Percentiles rank a stretch among this genome's conserved stretches.
Conservation (phyloP, 2,797 vertebrate genomes). For the Buceros bicornis region DNA sequence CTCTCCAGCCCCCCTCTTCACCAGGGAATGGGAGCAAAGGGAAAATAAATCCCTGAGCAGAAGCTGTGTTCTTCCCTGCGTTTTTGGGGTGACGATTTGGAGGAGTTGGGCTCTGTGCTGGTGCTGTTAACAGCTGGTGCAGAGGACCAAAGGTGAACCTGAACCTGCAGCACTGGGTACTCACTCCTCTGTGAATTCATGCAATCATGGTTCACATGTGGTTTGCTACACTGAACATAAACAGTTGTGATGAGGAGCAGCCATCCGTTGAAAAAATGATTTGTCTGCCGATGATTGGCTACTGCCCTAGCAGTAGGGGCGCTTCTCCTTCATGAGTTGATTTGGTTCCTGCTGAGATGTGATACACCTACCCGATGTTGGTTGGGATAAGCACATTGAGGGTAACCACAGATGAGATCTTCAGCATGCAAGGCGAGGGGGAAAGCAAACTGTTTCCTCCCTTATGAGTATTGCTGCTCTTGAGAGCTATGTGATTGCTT, state of each 20-base stretch:
- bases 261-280: conserved; percentile 21
- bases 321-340: background rate
- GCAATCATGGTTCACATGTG: rapidly evolving
- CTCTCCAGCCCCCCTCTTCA: background rate
- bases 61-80: background rate
- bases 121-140: background rate
- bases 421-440: background rate
- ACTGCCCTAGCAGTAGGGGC: background rate
- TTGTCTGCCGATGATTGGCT: conserved; percentile 30
- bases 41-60: background rate
- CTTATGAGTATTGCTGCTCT: background rate
- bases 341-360: background rate
- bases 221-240: background rate
- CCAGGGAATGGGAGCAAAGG: background rate
- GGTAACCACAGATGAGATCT: background rate
- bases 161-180: rapidly evolving
- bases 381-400: background rate
- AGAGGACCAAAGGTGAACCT: background rate
- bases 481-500: conserved; percentile 9
- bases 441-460: background rate
- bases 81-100: background rate
- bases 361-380: conserved; percentile 2
- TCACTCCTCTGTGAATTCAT: background rate
- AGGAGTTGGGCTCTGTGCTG: background rate
- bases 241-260: background rate